A percentile compares a stretch with the other conserved stretches of the same genome.
Conservation (phyloP, 2,113 vertebrate genomes). For the Neotoma lepida region DNA sequence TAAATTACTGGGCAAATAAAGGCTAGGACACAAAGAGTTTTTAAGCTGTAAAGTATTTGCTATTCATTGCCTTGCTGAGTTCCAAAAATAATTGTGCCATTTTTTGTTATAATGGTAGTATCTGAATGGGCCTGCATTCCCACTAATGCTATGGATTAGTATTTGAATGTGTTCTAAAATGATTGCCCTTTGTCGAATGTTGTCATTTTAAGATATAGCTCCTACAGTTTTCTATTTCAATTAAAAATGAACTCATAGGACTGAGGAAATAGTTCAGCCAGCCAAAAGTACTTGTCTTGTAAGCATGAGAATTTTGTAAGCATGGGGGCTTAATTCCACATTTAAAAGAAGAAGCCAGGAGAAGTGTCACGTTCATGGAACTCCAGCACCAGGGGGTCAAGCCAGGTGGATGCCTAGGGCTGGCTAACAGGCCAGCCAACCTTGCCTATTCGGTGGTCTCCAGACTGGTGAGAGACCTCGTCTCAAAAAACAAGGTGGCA, state of each 20-base stretch:
- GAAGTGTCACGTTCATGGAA: not conserved
- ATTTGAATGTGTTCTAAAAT: constrained; percentile 61
- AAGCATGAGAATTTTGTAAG: not conserved
- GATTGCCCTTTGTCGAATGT: not conserved
- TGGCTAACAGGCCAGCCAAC: not conserved
- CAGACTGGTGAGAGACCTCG: not conserved
- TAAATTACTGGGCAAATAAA: constrained; percentile 54
- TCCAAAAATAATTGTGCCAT: constrained; percentile 36
- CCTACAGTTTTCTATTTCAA: not conserved
- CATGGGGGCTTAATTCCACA: not conserved
- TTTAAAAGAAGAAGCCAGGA: not conserved
- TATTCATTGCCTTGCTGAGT: constrained; percentile 38
- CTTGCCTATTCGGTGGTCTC: not conserved
- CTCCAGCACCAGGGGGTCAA: not conserved
- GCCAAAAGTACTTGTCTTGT: not conserved
- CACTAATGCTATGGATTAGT: not conserved
- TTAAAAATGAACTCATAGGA: constrained; percentile 34
- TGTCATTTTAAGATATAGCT: constrained; percentile 25
- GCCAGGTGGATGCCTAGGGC: not conserved
- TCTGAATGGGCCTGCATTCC: not conserved
- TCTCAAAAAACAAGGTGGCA: not conserved
- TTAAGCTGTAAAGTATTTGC: constrained; percentile 36
- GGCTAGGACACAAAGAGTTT: constrained; percentile 38
- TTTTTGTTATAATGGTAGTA: not conserved
- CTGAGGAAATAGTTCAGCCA: not conserved